Evolutionary conservation across 2,888 invertebrate genomes (phyloP), one percentile per base, ranked within the genome.

Genomic region (Drosophila formosana): DNA sequence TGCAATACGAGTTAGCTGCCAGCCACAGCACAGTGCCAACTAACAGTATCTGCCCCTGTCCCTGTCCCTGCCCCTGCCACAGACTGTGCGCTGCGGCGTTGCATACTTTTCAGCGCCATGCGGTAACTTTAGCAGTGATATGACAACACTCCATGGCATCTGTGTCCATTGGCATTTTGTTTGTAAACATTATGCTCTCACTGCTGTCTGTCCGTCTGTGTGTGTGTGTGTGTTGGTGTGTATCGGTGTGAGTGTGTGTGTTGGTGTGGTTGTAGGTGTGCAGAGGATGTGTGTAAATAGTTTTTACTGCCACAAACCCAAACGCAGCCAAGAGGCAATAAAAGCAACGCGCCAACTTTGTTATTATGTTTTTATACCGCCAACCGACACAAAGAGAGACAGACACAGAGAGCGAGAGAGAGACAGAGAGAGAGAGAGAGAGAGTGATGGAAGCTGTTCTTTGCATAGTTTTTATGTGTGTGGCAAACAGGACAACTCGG

Each of bases 91-190:
- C 47, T 58, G 66, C 60, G 64, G 50, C 66, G 50, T 68, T 70
- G 85, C 82, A 87, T 81, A 77, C 75, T 82, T 82, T 74, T 66
- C 65, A 82, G 79, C 79, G 66, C 66, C 72, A 79, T 85, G 80
- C 80, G 88, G 82, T 61, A 82, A 72, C 82, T 74, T 72, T 66
- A 70, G 70, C 87, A 84, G 51, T 71, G 81, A 82, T 87, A 87
- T 83, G 81, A 81, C 69, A 81, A 66, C 72, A 78, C 68, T 68
- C 66, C 51, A 49, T 53, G 63, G 61, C 71, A 73, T 66, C 80
- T 84, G 84, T 83, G 81, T 75, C 88, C 88, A 83, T 88, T 88
- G 82, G 82, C 71, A 81, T 82, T 87, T 84, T 84, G 84, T 76
- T 87, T 81, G 82, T 81, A 78, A 84, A 84, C 82, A 87, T 66